These are phyloP conservation scores for Hermodice carunculata DNA, from an alignment of 2,888 invertebrate genomes.

Conservation along the genomic window DNA sequence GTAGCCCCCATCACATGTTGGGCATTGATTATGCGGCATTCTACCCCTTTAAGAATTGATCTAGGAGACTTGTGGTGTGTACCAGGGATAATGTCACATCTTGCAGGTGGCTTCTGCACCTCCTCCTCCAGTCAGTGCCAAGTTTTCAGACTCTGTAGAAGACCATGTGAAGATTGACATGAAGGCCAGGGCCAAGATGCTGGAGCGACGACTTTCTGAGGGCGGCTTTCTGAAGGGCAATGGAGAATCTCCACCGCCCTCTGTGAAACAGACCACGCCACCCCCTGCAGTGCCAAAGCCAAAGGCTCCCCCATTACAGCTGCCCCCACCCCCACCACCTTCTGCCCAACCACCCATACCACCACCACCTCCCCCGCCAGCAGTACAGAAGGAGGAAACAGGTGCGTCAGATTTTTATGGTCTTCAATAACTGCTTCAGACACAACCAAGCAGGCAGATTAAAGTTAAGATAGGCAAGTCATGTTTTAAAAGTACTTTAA, in stretches of 20 bases:
- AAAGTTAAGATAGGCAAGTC: too few species aligned
- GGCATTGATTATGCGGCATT: too few species aligned
- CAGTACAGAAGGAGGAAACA: background rate
- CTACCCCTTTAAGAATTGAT: too few species aligned
- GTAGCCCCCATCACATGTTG: too few species aligned
- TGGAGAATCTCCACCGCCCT: too few species aligned
- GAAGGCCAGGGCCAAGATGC: constrained; percentile 11
- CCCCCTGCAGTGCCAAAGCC: constrained; percentile 24
- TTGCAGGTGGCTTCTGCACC: too few species aligned
- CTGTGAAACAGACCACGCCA: constrained; percentile 24
- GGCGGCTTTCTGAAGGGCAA: constrained; percentile 30
- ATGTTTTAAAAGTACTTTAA: too few species aligned
- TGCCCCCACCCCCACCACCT: background rate
- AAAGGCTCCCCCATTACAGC: background rate
- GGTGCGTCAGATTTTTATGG: background rate
- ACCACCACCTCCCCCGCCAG: constrained; percentile 36
- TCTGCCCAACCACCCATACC: constrained; percentile 27
- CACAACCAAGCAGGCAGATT: too few species aligned
- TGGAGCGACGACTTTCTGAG: constrained; percentile 23
- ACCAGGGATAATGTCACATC: too few species aligned
- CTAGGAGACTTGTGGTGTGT: too few species aligned
- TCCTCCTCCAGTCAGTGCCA: too few species aligned
- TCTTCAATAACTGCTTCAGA: too few species aligned
- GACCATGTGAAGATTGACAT: constrained; percentile 26
- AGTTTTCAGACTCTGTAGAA: background rate